phyloP scores from a whole-genome alignment of 1,140 invertebrate genomes.

The Gerris buenoi region DNA sequence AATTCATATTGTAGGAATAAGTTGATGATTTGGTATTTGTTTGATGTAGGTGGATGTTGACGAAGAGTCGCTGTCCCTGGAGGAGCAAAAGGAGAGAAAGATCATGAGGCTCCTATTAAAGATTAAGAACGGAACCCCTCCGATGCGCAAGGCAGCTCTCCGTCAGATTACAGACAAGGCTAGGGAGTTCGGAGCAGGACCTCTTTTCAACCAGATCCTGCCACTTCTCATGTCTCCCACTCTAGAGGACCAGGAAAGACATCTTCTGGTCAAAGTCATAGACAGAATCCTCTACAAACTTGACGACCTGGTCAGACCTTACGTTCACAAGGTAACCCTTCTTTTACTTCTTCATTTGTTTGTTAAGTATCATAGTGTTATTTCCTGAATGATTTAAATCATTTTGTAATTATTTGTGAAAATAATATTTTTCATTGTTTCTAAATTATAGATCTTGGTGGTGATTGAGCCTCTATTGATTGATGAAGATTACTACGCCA shows the following conservation, averaged over 20 bases:
- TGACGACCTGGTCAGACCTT: conserved; percentile 95
- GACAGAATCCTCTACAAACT: conserved; percentile 97
- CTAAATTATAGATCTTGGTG: conserved; percentile 60
- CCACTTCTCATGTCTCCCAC: conserved; percentile 98
- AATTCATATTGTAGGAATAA: background rate
- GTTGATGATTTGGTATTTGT: too few relatives aligned
- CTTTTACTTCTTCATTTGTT: background rate
- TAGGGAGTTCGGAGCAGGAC: conserved; percentile 92
- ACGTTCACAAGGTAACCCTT: conserved; percentile 80
- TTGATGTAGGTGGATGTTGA: conserved; percentile 87
- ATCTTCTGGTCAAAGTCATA: conserved; percentile 99
- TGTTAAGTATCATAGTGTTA: background rate
- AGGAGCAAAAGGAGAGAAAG: conserved; percentile 95
- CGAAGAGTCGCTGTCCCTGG: conserved; percentile 84
- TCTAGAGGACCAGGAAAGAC: conserved; percentile 95
- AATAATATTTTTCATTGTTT: conserved; percentile 18
- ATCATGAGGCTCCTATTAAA: conserved; percentile 98
- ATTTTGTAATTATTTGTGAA: background rate
- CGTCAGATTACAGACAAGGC: conserved; percentile 98
- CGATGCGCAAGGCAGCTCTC: conserved; percentile 94
- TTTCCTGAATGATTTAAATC: background rate
- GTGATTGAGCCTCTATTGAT: conserved; percentile 98
- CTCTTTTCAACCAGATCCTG: conserved; percentile 96
- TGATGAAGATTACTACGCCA: conserved; percentile 99
- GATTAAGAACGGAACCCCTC: conserved; percentile 99